Base-by-base conservation (phyloP, 2,888 invertebrate genomes). In the Ctenicera cuprea region DNA sequence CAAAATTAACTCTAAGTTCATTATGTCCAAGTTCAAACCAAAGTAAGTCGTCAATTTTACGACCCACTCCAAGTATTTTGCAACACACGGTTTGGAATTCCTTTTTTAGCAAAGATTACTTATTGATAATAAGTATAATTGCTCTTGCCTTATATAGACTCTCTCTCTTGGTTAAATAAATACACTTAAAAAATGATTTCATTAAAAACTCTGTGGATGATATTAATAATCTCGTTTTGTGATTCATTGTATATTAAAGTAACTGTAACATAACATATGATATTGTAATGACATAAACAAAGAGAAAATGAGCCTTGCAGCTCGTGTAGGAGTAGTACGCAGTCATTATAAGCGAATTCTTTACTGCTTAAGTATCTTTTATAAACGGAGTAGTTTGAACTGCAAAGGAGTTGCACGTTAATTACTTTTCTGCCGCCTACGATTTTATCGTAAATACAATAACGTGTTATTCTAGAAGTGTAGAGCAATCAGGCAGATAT, bases 361-460 rank as follows among this genome's bases (percentile, higher is more conserved):
- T 54, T 67, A 54, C 22, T 67, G 57, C 41, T 57, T 18, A 67
- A 45, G 59, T 37, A 20, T 30, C 33, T 37, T 64, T 48, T 48
- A 64, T 64, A 64, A 64, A 18, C 48, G 48, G n/a, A 33, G 64
- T 45, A 48, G 50, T 64, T 64, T 30, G 22, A 26, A 33, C 30
- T 48, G 62, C 64, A 43, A 26, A 45, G 63, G 18, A 63, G 63
- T 64, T 64, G 48, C 48, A 48, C n/a, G 64, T 48, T 64, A 64
- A 64, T 64, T 64, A 64, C 64, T 64, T 64, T 45, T 64, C 33
- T 16, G 64, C 64, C 45, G 16, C 64, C 64, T 64, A 64, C 64
- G 48, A 48, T n/a, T 64, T 64, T 33, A 64, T 64, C 48, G 48
- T 37, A 64, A 64, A 64, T 64, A 48, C 20, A 50, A 48, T 64